Evolutionary conservation across 2,888 invertebrate genomes (phyloP), one percentile per base, ranked within the genome.

Genomic region (Cephus spinipes): DNA sequence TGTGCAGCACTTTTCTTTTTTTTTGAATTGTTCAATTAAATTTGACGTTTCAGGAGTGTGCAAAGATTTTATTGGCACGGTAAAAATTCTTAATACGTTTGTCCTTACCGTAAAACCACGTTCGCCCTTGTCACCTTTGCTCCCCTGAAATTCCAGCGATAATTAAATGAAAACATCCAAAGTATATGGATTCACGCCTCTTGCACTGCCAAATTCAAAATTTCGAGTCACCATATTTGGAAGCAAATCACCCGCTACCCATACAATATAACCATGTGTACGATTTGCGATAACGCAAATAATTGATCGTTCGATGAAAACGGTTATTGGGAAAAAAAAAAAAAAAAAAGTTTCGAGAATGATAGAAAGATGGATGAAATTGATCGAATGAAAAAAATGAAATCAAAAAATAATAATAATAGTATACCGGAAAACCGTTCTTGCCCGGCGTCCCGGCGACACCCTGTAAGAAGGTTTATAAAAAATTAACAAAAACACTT

Each of bases 391-490:
- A 73, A 23, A 75, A 76, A 80, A 32, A 78, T 76, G 36, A 88
- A 84, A 88, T 84, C 86, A 89, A 89, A 90, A 90, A 90, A 90
- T 92, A 92, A 92, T 89, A 92, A 92, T 92, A 92, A 92, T 92
- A 92, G 93, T 93, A 93, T 95, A 97, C 97, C 95, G 97, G 97
- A 94, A 97, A 97, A 94, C 97, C 97, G 92, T 96, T 96, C 93
- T 96, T 96, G 92, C 97, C 97, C 87, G 96, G 94, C 90, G 96
- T 94, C 91, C 97, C 97, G 92, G 95, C 94, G 89, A 94, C 93
- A 91, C 97, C 97, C 96, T 96, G 95, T 86, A 91, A 91, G 91
- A 92, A 92, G 91, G 86, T 91, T 91, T 92, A 89, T 88, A 87
- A 85, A 80, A 89, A 88, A 89, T 90, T 90, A 90, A 89, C 40